These are phyloP conservation scores for Syrphus vitripennis DNA, from an alignment of 2,888 invertebrate species.

Conservation along the genomic window DNA sequence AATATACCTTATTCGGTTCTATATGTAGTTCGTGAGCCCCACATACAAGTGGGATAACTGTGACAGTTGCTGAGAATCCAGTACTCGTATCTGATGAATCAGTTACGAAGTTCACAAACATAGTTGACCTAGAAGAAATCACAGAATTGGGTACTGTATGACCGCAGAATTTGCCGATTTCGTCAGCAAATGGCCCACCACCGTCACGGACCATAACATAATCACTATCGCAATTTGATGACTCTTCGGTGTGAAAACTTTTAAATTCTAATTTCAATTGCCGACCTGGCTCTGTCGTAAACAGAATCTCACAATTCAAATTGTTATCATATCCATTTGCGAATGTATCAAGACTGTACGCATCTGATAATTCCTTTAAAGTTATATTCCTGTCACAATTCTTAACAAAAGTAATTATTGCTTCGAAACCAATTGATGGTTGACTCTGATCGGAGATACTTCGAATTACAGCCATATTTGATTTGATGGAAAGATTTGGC, in stretches of 20 bases:
- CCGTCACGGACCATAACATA: slow-evolving; percentile 90
- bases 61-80: slow-evolving; percentile 85
- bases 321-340: slow-evolving; percentile 74
- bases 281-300: slow-evolving; percentile 84
- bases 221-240: slow-evolving; percentile 84
- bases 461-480: slow-evolving; percentile 84
- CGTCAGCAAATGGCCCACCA: slow-evolving; percentile 84
- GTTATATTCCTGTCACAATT: slow-evolving; percentile 89
- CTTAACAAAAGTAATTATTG: slow-evolving; percentile 83
- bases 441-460: slow-evolving; percentile 82
- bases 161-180: slow-evolving; percentile 88
- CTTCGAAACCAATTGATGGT: slow-evolving; percentile 83
- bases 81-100: slow-evolving; percentile 84
- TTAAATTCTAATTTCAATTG: slow-evolving; percentile 84
- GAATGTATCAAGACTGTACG: slow-evolving; percentile 75
- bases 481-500: slow-evolving; percentile 83
- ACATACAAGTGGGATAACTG: slow-evolving; percentile 83
- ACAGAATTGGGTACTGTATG: slow-evolving; percentile 83
- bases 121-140: slow-evolving; percentile 83
- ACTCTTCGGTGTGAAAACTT: slow-evolving; percentile 83
- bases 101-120: slow-evolving; percentile 86
- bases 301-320: slow-evolving; percentile 89
- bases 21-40: slow-evolving; percentile 81
- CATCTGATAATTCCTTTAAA: slow-evolving; percentile 79
- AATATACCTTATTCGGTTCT: slow-evolving; percentile 74